phyloP scores from a whole-genome alignment of 2,797 vertebrate species.

The Petrocephalus sullivani region DNA sequence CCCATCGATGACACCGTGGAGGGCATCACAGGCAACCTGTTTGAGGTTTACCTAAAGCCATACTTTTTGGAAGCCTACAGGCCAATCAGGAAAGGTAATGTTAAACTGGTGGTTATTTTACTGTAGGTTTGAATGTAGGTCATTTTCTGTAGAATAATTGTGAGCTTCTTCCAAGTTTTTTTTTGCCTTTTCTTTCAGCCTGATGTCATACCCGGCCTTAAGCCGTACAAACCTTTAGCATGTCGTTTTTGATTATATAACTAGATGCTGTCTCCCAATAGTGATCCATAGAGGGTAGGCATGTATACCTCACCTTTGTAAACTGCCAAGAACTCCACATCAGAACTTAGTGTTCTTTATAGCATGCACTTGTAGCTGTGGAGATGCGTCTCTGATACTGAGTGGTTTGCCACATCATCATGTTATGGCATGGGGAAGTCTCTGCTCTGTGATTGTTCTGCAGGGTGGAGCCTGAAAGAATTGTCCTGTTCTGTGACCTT shows the following conservation, averaged over 20 bases:
- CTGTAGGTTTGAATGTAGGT: neutral
- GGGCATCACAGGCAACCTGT: slow-evolving; percentile 95
- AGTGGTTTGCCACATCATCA: neutral
- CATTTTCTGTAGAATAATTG: neutral
- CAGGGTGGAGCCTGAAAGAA: neutral
- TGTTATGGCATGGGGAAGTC: neutral
- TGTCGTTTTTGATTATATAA: neutral
- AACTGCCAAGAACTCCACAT: no score
- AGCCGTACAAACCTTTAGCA: neutral
- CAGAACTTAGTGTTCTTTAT: no score
- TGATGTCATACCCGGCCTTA: neutral
- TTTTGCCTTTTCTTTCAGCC: neutral
- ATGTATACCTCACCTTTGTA: neutral
- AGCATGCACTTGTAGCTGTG: no score
- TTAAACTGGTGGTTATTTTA: neutral
- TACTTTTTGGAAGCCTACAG: slow-evolving; percentile 98
- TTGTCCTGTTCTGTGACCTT: neutral
- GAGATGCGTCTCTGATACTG: neutral
- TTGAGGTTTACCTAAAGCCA: slow-evolving; percentile 97
- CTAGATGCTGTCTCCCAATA: neutral
- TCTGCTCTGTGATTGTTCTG: neutral
- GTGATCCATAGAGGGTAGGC: neutral
- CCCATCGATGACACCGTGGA: slow-evolving; percentile 98
- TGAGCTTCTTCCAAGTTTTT: neutral
- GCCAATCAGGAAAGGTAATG: slow-evolving; percentile 92